Percentiles rank a stretch among this genome's conserved stretches.
phyloP scores from a whole-genome alignment of 2,888 invertebrate genomes.

The Cheilosia urbana region DNA sequence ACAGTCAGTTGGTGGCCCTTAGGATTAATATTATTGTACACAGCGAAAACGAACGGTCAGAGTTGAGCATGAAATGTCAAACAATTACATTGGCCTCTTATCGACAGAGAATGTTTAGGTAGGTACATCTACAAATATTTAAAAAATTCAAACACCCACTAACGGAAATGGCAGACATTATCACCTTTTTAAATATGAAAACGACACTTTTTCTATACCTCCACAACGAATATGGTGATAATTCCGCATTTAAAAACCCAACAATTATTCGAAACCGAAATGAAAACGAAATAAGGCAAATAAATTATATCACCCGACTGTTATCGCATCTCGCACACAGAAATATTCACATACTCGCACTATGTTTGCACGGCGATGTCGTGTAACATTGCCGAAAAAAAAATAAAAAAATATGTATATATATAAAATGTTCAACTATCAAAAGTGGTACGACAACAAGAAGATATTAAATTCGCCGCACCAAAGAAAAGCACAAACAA shows the following conservation, averaged over 20 bases:
- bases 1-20: conserved; percentile 5
- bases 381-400: conserved; percentile 57
- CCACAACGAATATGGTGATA: conserved; percentile 32
- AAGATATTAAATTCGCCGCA: conserved; percentile 35
- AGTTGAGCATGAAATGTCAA: conserved; percentile 1
- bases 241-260: conserved; percentile 35
- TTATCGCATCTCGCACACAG: conserved; percentile 55
- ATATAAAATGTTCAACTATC: conserved; percentile 3
- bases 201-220: conserved; percentile 1
- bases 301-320: conserved; percentile 63
- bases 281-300: conserved; percentile 55
- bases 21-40: too few species aligned
- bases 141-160: conserved; percentile 3
- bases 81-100: not conserved
- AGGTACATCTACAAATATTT: conserved; percentile 8
- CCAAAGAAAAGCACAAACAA: not conserved
- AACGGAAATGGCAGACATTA: conserved; percentile 21
- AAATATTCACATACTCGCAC: not conserved
- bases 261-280: conserved; percentile 22
- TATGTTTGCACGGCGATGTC: conserved; percentile 38
- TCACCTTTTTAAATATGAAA: conserved; percentile 3
- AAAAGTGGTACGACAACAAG: conserved; percentile 23
- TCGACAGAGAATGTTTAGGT: not conserved
- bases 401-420: too few species aligned
- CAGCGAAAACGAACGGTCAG: not conserved